Evolutionary conservation across 2,888 invertebrate genomes (phyloP), one percentile per base, ranked within the genome.

Genomic region (Melieria omissa): DNA sequence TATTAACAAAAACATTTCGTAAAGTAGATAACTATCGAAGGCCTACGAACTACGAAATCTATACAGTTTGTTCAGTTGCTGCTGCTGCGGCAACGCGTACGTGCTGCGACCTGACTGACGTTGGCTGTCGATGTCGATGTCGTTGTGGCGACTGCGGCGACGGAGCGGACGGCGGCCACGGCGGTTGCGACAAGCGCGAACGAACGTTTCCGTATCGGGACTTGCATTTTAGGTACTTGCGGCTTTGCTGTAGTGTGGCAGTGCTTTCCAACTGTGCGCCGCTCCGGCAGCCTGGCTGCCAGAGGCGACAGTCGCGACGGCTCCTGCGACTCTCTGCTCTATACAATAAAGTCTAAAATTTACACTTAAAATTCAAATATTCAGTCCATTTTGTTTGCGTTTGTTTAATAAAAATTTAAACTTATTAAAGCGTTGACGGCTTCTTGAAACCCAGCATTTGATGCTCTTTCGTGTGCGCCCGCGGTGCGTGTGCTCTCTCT

Each of bases 381-480:
- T 84, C 84, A 84, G 84, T 84, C 84, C 84, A 84, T 83, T 84
- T 82, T 83, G 82, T 83, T 84, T 84, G 83, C 84, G 81, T 83
- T 83, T 83, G 76, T 77, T 80, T 80, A 71, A 67, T 68, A 73
- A 78, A 74, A 76, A 75, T 78, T 77, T 78, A 79, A 78, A 79
- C 75, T 78, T 82, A 81, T 84, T 83, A 84, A 84, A 84, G 84
- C 84, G 82, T 84, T 82, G 79, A 82, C 78, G 79, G 81, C 83
- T 80, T 68, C 64, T 75, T 72, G 66, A 81, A 80, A 81, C 78
- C 79, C 80, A 82, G 82, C 83, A 82, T 78, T 80, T 78, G 77
- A 81, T 83, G 84, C 82, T 82, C 72, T 76, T 69, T 71, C 55
- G 67, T 78, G 55, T 63, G 58, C 73, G 62, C 71, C 65, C 77